Conservation (phyloP, 2,797 vertebrate genomes). For the Semaprochilodus insignis region DNA sequence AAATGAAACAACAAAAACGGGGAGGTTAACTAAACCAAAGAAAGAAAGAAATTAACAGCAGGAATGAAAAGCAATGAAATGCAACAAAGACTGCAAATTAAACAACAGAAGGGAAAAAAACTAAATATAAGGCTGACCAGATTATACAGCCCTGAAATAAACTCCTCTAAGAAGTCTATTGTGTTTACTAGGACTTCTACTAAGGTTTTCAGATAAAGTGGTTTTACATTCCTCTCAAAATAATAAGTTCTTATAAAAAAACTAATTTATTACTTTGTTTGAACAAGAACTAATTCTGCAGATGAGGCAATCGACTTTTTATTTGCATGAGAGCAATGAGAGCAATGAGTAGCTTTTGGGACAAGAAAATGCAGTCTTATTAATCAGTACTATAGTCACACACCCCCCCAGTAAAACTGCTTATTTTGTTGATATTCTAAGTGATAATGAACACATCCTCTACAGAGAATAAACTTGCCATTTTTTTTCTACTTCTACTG, state of each 20-base stretch:
- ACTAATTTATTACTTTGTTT: not conserved
- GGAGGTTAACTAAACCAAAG: constrained; percentile 66
- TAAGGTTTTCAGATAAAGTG: too few species aligned
- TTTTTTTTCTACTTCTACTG: too few species aligned
- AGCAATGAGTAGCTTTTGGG: too few species aligned
- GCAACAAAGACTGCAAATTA: constrained; percentile 29
- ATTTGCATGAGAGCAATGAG: too few species aligned
- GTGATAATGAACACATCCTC: too few species aligned
- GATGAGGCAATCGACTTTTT: not conserved
- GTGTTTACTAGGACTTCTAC: not conserved
- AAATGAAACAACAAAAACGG: constrained; percentile 87
- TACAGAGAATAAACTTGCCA: too few species aligned
- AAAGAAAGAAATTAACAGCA: constrained; percentile 57
- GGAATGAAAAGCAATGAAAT: constrained; percentile 50
- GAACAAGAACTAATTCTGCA: not conserved
- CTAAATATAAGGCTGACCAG: not conserved
- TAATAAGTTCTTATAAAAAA: not conserved
- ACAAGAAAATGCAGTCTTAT: not conserved
- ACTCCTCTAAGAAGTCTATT: constrained; percentile 14
- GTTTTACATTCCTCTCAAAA: not conserved
- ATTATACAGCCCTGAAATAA: not conserved
- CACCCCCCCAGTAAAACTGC: too few species aligned
- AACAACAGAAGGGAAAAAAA: not conserved
- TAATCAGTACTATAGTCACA: not conserved
- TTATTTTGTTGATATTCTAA: too few species aligned